Conservation (phyloP, 2,113 vertebrate genomes). For the Tyrannus savana region DNA sequence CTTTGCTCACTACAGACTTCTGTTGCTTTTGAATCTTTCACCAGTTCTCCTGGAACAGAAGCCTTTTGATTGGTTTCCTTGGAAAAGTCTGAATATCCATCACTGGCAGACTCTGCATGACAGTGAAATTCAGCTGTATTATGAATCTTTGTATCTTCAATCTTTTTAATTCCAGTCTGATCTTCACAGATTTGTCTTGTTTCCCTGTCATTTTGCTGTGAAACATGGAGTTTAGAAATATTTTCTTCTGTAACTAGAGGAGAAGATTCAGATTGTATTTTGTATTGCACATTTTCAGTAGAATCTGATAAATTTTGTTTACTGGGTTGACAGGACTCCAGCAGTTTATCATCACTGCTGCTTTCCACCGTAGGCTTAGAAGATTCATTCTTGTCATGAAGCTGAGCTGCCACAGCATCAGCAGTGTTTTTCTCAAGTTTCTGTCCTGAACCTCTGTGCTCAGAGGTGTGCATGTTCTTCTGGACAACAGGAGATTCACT, state of each 20-base stretch:
- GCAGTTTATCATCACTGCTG: background rate
- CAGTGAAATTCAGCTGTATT: constrained; percentile 21
- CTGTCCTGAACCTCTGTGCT: constrained; percentile 3
- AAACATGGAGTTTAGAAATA: background rate
- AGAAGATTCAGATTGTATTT: background rate
- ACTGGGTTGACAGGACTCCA: background rate
- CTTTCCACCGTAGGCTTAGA: background rate
- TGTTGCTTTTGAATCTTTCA: background rate
- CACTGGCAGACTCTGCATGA: constrained; percentile 36
- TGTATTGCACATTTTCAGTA: constrained; percentile 31
- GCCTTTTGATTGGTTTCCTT: constrained; percentile 3
- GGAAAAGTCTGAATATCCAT: background rate
- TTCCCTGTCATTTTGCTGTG: constrained; percentile 26
- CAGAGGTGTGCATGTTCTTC: background rate
- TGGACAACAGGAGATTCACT: constrained; percentile 62
- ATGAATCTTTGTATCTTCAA: background rate
- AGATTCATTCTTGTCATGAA: constrained; percentile 7
- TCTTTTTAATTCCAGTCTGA: constrained; percentile 30
- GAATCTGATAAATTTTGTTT: constrained; percentile 26
- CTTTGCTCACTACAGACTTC: background rate
- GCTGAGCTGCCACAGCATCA: background rate
- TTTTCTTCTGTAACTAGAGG: background rate
- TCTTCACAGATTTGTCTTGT: constrained; percentile 10
- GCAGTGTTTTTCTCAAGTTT: background rate
- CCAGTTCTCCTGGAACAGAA: constrained; percentile 3